Conservation (phyloP, 2,113 vertebrate species). For the Coptodon bakossiorum region DNA sequence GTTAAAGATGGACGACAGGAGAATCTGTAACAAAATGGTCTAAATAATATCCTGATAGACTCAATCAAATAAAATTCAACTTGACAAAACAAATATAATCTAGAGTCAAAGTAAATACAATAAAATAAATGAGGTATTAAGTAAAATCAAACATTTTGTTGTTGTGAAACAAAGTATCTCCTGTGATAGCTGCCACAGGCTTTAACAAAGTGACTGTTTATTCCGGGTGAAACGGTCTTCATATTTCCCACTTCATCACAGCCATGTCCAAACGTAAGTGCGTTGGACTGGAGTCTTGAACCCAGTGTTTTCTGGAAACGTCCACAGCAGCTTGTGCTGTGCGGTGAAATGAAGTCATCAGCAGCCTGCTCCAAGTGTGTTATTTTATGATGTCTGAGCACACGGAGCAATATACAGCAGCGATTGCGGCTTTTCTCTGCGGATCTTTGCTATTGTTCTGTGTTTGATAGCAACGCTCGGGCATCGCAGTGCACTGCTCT, state of each 20-base stretch:
- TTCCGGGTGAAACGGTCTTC: not conserved
- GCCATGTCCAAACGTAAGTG: not conserved
- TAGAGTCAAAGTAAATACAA: not conserved
- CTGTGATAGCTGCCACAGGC: not conserved
- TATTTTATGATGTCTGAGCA: not conserved
- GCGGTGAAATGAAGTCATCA: not conserved
- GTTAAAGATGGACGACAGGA: not conserved
- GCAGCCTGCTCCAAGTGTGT: not conserved
- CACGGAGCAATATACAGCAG: not conserved
- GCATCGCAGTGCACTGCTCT: slow-evolving; percentile 11
- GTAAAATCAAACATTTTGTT: not conserved
- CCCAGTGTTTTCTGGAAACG: not conserved
- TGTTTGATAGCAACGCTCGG: not conserved
- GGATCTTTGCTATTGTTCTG: not conserved
- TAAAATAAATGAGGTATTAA: not conserved
- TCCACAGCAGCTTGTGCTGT: not conserved
- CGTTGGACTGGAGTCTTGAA: not conserved
- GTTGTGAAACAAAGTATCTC: not conserved
- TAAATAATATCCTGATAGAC: not conserved
- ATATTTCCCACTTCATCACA: not conserved
- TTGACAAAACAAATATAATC: not conserved
- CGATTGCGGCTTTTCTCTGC: not conserved
- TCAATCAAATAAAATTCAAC: not conserved
- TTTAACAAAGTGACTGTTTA: not conserved
- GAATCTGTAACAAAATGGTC: not conserved